Conservation (phyloP, 2,888 invertebrate genomes). For the Caenorhabditis drosophilae region DNA sequence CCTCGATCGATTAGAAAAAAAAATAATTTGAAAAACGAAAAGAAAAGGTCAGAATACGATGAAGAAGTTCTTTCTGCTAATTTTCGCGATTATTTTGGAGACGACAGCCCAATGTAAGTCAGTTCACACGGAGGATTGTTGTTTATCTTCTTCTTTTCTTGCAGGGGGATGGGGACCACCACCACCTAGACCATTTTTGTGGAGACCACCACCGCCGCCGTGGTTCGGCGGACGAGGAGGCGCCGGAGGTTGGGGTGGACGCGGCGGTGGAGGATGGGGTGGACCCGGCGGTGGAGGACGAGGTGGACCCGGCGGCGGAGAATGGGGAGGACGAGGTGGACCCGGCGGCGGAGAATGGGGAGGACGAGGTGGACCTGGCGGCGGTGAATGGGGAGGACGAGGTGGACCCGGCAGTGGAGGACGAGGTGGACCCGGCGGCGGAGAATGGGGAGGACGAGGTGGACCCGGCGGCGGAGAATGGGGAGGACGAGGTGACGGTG, state of each 20-base stretch:
- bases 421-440: conserved; percentile 10
- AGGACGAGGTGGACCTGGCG: not conserved
- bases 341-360: conserved; percentile 1
- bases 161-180: too few species aligned
- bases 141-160: too few species aligned
- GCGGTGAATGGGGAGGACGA: conserved; percentile 18
- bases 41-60: too few species aligned
- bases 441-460: conserved; percentile 11
- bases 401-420: conserved; percentile 8
- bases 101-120: too few species aligned
- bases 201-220: too few species aligned
- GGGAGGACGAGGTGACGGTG: conserved; percentile 1
- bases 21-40: too few species aligned
- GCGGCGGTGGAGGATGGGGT: conserved; percentile 16
- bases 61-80: too few species aligned
- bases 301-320: conserved; percentile 6
- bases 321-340: conserved; percentile 9
- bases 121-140: too few species aligned
- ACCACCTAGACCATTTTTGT: too few species aligned
- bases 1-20: too few species aligned
- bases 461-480: too few species aligned
- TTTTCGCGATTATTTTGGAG: too few species aligned
- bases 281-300: conserved; percentile 12
- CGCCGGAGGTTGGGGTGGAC: conserved; percentile 10
- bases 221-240: not conserved